Base-by-base conservation (phyloP, 1,140 invertebrate species). In the Epicauta chinensis region DNA sequence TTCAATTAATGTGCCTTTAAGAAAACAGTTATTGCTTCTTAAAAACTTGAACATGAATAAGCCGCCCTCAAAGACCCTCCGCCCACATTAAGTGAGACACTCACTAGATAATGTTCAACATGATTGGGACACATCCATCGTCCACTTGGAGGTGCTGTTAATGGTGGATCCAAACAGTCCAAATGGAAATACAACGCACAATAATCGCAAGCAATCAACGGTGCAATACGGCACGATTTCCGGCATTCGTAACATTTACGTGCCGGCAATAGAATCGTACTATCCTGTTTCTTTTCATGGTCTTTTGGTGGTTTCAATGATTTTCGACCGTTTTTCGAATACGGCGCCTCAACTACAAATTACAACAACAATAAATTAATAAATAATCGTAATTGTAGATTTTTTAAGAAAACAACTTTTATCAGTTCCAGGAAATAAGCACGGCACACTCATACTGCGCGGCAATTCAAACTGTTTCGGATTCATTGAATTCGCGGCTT, bases 41-140 rank as follows among this genome's bases (percentile, higher is more conserved):
- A n/a, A n/a, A n/a, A n/a, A n/a, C n/a, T n/a, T n/a, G n/a, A n/a
- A n/a, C n/a, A n/a, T n/a, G n/a, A n/a, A n/a, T n/a, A n/a, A n/a
- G n/a, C n/a, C n/a, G n/a, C n/a, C n/a, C n/a, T n/a, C n/a, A n/a
- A n/a, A n/a, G n/a, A n/a, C n/a, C n/a, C n/a, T n/a, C n/a, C n/a
- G n/a, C n/a, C n/a, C n/a, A n/a, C n/a, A n/a, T n/a, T n/a, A n/a
- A n/a, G n/a, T n/a, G n/a, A n/a, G n/a, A n/a, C 55, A 80, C 77
- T 78, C 73, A 87, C 87, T 55, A 94, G 77, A 61, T 84, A 83
- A 64, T 93, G 87, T 74, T 97, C 91, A 1, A 90, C 83, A 74
- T 98, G 95, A 73, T 93, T 91, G 0, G 93, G 93, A 73, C 95
- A 98, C 92, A 97, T 97, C 94, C 94, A 98, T 15, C 84, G 73